Evolutionary conservation across 2,797 vertebrate species (phyloP), one percentile per base, ranked within the genome.

Genomic region (Phalloptychus januarius): DNA sequence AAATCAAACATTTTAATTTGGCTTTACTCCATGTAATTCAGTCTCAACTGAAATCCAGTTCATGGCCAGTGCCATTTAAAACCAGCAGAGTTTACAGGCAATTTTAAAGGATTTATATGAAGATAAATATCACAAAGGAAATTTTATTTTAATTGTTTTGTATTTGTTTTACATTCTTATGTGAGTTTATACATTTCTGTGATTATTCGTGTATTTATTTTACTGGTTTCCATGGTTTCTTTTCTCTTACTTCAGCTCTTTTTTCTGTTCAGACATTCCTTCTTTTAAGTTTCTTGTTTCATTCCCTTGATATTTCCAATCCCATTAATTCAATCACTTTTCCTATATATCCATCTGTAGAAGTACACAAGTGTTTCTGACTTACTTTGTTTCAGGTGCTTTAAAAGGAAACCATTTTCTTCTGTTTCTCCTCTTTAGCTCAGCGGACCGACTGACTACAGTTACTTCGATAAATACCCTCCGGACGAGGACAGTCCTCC

Each of bases 401-500:
- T 13, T n/a, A n/a, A n/a, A 69, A 44, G 40, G n/a, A 44, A 69
- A 25, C 2, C 12, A 44, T 48, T 8, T 25, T 80, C n/a, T 71
- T 48, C 77, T 12, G 0, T 48, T 2, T 3, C 70, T 54, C 56
- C 44, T 77, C 76, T 10, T 10, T 77, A 99, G 97, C 90, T 99
- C n/a, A 93, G 90, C 20, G 97, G 98, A 44, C 97, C 97, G 0
- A 96, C 95, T 40, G 98, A 99, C 83, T 96, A 96, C 95, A 97
- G 96, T 90, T 96, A 98, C 91, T 99, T 99, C 70, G 98, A 99
- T 94, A 96, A 82, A 82, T 99, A 98, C 83, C 96, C 97, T 20
- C 96, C 96, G 1, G 97, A 99, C 79, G 96, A 97, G 13, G 97
- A 97, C 71, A 90, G 89, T 15, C 97, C 97, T 79, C 96, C 97